Evolutionary conservation across 2,888 invertebrate genomes (phyloP), one percentile per base, ranked within the genome.

Genomic region (Acholoe squamosa): DNA sequence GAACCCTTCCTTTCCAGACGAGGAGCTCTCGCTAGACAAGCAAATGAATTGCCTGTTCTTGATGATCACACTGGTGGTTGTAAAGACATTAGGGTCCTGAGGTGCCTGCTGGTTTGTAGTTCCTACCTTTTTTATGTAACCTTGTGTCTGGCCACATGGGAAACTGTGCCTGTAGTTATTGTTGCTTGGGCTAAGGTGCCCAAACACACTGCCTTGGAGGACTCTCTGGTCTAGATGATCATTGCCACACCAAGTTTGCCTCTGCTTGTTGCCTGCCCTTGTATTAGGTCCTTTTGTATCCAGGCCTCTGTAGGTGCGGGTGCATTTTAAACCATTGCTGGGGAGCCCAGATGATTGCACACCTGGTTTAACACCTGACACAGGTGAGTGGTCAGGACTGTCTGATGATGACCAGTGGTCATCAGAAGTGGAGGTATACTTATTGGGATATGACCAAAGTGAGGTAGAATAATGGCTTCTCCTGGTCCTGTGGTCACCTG

Each of bases 331-430:
- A 1, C 22, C 22, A 61, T n/a, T 7, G n/a, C 61, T 61, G 61
- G 61, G 1, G 12, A n/a, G 19, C 5, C 43, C 61, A n/a, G 61
- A 3, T 61, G 19, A 19, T 61, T 7, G 1, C 61, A 43, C 61
- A 61, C 61, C 61, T n/a, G 19, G 61, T 19, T 61, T 7, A n/a
- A 1, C 22, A n/a, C 61, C 5, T 3, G 22, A 19, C 14, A 61
- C 61, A 61, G 61, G 61, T 61, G 61, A 61, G 61, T 61, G 61
- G n/a, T 61, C 61, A 61, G 7, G 1, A 61, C 43, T 43, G 43
- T 61, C 61, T n/a, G n/a, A n/a, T n/a, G n/a, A n/a, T n/a, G 61
- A 61, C 61, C 61, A 61, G 61, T 61, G 22, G 19, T 61, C 61
- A 54, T 10, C 54, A n/a, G 22, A 12, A 3, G 22, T 61, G 19